Conservation (phyloP, 2,797 vertebrate species). For the Mus minutoides region DNA sequence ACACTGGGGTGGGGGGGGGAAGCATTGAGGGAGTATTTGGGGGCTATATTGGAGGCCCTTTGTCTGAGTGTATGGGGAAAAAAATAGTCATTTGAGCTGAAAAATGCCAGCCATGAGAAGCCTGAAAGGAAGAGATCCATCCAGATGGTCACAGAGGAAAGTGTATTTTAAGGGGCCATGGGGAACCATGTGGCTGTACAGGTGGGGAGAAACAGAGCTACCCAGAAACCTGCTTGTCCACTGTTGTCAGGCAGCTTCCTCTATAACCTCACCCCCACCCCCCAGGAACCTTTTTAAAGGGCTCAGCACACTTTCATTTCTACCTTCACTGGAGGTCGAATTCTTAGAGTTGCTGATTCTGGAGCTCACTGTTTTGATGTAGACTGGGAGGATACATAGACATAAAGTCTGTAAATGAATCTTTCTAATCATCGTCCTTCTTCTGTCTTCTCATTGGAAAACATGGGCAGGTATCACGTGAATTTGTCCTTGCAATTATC, state of each 20-base stretch:
- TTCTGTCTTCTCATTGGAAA: conserved; percentile 9
- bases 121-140: neutral
- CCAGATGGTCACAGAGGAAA: neutral
- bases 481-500: conserved; percentile 27
- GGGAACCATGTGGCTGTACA: neutral
- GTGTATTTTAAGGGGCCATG: neutral
- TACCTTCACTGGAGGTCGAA: neutral
- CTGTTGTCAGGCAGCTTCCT: neutral
- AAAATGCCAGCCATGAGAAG: neutral
- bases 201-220: neutral
- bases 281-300: neutral
- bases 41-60: neutral
- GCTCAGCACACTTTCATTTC: neutral
- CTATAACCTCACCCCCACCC: neutral
- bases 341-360: neutral
- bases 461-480: neutral
- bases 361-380: neutral
- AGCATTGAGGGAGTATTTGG: neutral
- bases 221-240: neutral
- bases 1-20: neutral
- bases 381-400: neutral
- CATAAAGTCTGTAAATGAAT: neutral
- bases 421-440: neutral
- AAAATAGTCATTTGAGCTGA: neutral
- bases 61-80: neutral